Conservation (phyloP, 2,888 invertebrate species). For the Cynaeus angustus region DNA sequence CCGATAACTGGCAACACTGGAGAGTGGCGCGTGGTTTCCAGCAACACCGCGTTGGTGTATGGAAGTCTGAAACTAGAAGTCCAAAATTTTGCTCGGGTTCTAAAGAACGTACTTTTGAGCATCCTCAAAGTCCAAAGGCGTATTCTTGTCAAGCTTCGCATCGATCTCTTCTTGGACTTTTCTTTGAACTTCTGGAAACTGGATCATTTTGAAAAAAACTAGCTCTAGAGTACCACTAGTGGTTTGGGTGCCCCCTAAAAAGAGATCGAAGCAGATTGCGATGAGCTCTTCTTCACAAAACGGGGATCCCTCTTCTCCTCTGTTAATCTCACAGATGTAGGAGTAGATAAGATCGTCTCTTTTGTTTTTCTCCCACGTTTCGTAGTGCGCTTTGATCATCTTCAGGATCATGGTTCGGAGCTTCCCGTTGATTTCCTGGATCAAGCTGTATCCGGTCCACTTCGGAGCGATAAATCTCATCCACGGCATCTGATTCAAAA, state of each 20-base stretch:
- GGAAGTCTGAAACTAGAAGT: constrained; percentile 67
- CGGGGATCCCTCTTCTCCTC: constrained; percentile 4
- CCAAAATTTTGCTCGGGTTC: neutral
- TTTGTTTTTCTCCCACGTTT: constrained; percentile 70
- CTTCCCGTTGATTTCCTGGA: constrained; percentile 74
- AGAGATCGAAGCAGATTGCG: constrained; percentile 79
- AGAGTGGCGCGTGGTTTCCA: constrained; percentile 71
- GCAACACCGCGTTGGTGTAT: constrained; percentile 74
- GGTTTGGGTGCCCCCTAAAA: constrained; percentile 83
- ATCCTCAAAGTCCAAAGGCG: constrained; percentile 71
- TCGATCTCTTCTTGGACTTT: constrained; percentile 76
- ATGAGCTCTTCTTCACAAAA: constrained; percentile 75
- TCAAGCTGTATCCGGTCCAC: constrained; percentile 76
- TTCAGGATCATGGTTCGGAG: constrained; percentile 75
- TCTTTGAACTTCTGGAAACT: constrained; percentile 75
- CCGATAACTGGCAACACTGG: constrained; percentile 71
- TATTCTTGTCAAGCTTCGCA: constrained; percentile 65
- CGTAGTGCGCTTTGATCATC: constrained; percentile 75
- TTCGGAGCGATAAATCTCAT: constrained; percentile 77
- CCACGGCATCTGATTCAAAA: constrained; percentile 77
- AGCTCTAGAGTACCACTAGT: constrained; percentile 79
- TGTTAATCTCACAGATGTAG: constrained; percentile 76
- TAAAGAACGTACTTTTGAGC: constrained; percentile 21
- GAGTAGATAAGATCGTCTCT: constrained; percentile 78
- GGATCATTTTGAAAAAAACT: constrained; percentile 75